Conservation (phyloP, 2,797 vertebrate genomes). For the Atherinosoma microstoma region DNA sequence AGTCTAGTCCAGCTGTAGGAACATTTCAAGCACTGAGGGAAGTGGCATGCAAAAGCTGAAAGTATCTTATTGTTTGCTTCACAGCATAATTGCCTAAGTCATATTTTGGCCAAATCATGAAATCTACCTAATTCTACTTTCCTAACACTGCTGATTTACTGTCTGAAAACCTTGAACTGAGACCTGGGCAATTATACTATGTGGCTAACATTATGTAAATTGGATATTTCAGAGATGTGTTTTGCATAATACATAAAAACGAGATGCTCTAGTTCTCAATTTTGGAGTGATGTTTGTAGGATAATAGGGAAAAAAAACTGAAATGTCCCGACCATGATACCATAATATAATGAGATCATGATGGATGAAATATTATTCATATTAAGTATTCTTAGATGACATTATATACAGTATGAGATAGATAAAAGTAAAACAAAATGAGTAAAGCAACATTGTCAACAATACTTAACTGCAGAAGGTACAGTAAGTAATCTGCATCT, state of each 20-base stretch:
- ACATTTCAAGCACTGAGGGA: neutral
- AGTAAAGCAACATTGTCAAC: no score
- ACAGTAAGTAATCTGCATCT: neutral
- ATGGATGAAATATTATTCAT: neutral
- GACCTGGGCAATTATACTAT: neutral
- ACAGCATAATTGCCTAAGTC: neutral
- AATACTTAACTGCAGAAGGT: neutral
- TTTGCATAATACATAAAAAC: neutral
- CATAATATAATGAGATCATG: neutral
- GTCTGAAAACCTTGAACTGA: neutral
- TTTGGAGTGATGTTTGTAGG: no score
- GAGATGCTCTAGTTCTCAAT: neutral
- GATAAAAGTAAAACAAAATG: neutral
- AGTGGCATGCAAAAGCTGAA: neutral
- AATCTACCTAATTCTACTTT: neutral
- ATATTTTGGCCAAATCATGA: neutral
- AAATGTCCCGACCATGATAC: neutral
- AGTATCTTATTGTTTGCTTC: neutral
- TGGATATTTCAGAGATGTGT: neutral
- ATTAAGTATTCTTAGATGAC: neutral
- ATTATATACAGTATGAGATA: neutral
- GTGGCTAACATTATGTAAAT: neutral
- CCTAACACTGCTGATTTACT: neutral
- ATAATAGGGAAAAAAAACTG: no score
- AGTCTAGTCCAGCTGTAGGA: neutral